Conservation (phyloP, 2,888 invertebrate genomes). For the Campoplex nolae region DNA sequence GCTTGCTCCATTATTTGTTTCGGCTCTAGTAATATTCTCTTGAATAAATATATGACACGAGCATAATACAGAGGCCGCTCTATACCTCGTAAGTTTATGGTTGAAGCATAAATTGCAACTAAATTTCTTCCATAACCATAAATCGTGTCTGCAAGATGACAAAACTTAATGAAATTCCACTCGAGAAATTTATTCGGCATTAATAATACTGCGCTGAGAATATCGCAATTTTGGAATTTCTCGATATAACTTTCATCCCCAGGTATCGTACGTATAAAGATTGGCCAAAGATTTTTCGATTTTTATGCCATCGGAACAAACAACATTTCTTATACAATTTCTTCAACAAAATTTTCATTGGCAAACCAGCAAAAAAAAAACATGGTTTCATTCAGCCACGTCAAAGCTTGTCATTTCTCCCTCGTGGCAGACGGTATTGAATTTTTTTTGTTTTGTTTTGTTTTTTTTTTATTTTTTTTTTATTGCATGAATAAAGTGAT, state of each 20-base stretch:
- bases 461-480: no score
- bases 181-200: conserved; percentile 10
- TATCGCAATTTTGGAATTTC: neutral
- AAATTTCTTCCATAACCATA: conserved; percentile 36
- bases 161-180: conserved; percentile 52
- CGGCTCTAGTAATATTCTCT: neutral
- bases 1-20: neutral
- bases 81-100: conserved; percentile 13
- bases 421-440: neutral
- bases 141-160: conserved; percentile 2
- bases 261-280: neutral
- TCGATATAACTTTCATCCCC: neutral
- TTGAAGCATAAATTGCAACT: conserved; percentile 23
- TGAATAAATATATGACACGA: neutral
- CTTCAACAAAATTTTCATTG: no score
- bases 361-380: neutral
- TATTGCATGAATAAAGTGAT: neutral
- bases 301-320: neutral
- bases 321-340: no score
- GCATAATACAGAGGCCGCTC: conserved; percentile 14
- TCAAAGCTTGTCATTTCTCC: neutral
- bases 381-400: neutral
- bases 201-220: neutral
- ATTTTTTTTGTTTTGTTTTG: no score
- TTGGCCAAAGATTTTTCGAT: neutral